These are phyloP conservation scores for Oryzaephilus surinamensis DNA, from an alignment of 1,140 invertebrate species.

Conservation along the genomic window DNA sequence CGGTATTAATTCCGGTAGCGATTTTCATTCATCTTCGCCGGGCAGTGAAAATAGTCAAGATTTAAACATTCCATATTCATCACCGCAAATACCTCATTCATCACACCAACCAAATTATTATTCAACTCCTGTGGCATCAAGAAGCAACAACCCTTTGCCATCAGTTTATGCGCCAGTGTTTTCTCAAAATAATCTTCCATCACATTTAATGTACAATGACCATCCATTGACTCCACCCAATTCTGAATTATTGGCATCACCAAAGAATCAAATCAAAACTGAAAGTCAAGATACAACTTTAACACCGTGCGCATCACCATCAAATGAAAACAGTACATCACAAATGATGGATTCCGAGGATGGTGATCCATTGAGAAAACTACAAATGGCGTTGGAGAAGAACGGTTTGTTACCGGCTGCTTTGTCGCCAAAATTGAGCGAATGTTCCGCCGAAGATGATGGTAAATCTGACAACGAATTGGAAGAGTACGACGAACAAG, in stretches of 20 bases:
- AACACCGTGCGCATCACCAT: slow-evolving; percentile 9
- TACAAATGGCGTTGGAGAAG: slow-evolving; percentile 22
- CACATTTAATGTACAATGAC: background rate
- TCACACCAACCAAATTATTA: slow-evolving; percentile 6
- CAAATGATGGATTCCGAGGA: slow-evolving; percentile 4
- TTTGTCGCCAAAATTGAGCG: slow-evolving; percentile 13
- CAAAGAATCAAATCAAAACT: slow-evolving; percentile 12
- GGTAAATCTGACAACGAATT: slow-evolving; percentile 31
- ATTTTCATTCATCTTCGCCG: slow-evolving; percentile 28
- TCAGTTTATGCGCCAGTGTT: background rate
- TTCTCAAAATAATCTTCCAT: background rate
- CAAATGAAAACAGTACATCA: slow-evolving; percentile 7
- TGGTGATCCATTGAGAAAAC: slow-evolving; percentile 15
- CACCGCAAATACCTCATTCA: background rate
- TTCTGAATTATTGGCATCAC: slow-evolving; percentile 29
- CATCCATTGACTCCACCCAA: slow-evolving; percentile 37
- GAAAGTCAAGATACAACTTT: slow-evolving; percentile 10
- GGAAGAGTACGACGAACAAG: slow-evolving; percentile 51
- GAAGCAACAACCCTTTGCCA: background rate
- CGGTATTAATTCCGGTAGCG: slow-evolving; percentile 29
- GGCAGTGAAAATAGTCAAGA: slow-evolving; percentile 27
- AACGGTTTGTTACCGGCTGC: too few species aligned
- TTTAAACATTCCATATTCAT: slow-evolving; percentile 5
- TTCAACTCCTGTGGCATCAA: slow-evolving; percentile 12
- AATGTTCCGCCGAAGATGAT: slow-evolving; percentile 15